Percentiles rank a stretch among this genome's conserved stretches.
Conservation (phyloP, 2,888 invertebrate species). For the Sepiola atlantica region DNA sequence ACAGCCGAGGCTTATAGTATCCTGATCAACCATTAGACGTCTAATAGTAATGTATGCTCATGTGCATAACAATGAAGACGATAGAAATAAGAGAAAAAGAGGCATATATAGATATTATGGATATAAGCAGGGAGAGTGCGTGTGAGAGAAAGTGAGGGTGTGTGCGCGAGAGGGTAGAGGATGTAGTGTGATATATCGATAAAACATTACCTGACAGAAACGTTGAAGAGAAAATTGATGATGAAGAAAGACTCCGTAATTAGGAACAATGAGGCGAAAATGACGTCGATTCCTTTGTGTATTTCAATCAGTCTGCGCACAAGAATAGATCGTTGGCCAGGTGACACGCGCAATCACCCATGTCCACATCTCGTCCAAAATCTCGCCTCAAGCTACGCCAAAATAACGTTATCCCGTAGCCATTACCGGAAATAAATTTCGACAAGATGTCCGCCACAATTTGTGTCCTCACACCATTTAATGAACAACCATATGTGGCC, state of each 20-base stretch:
- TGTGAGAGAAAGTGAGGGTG: no score
- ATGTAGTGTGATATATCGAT: no score
- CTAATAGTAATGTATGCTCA: no score
- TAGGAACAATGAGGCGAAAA: background rate
- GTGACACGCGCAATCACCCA: slow-evolving; percentile 32
- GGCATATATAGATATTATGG: no score
- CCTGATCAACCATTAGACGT: no score
- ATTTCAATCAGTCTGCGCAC: background rate
- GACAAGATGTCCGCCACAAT: slow-evolving; percentile 12
- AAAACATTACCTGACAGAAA: no score
- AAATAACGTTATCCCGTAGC: background rate
- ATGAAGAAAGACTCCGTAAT: background rate
- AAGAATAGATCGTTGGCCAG: background rate
- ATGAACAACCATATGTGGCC: background rate
- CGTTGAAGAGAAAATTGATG: no score
- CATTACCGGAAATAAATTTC: slow-evolving; percentile 20
- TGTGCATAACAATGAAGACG: no score
- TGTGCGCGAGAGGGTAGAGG: no score
- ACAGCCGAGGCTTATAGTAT: no score
- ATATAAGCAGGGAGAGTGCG: no score
- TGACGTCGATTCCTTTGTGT: background rate
- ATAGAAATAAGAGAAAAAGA: no score
- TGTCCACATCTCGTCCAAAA: slow-evolving; percentile 19
- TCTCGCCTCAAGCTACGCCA: background rate
- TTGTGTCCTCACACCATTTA: background rate